Conservation (phyloP, 2,113 vertebrate genomes). For the Myiozetetes cayanensis region DNA sequence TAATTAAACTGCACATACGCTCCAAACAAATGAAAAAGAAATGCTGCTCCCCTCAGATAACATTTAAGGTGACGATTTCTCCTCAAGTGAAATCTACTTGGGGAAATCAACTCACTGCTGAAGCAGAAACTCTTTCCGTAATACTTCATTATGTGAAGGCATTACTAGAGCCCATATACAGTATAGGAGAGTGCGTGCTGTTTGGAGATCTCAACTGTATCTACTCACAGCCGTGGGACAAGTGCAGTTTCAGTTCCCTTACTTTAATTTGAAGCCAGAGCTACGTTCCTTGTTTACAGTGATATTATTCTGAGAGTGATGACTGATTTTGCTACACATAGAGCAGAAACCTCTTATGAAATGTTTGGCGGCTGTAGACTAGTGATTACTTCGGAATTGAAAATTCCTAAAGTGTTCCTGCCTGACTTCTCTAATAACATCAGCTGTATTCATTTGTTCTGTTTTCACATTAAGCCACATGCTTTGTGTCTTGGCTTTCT, state of each 20-base stretch:
- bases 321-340: neutral
- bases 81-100: neutral
- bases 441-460: neutral
- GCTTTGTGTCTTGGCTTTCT: neutral
- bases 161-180: neutral
- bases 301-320: neutral
- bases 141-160: neutral
- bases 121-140: conserved; percentile 1
- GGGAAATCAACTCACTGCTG: conserved; percentile 36
- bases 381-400: conserved; percentile 15
- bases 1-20: neutral
- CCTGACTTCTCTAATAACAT: neutral
- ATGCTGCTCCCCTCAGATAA: conserved; percentile 20
- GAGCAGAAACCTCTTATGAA: neutral
- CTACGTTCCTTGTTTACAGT: neutral
- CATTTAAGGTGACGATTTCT: conserved; percentile 17
- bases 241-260: neutral
- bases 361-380: neutral
- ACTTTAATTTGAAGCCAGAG: conserved; percentile 10
- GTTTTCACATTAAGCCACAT: neutral
- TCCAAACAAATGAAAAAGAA: neutral
- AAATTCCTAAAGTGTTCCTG: neutral
- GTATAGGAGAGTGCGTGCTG: neutral
- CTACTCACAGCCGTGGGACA: neutral
- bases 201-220: neutral